Percentiles rank a stretch among this genome's conserved stretches.
phyloP scores from a whole-genome alignment of 2,113 vertebrate species.

The Nibea coibor region DNA sequence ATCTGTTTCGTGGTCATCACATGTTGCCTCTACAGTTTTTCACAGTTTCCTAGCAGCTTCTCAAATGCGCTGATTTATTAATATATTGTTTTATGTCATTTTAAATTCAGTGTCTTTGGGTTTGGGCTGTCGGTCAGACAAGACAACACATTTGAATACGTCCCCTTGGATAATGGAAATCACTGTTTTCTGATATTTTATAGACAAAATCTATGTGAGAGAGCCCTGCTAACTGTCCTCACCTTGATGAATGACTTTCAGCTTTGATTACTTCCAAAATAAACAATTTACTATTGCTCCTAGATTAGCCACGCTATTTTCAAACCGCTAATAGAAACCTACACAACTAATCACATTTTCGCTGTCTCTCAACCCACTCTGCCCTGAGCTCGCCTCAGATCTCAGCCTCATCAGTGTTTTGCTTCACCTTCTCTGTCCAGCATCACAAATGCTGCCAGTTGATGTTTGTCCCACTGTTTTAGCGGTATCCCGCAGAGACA shows the following conservation, averaged over 20 bases:
- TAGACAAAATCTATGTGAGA: background rate
- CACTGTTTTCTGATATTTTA: background rate
- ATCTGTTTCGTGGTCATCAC: background rate
- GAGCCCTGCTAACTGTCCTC: background rate
- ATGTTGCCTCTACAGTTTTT: background rate
- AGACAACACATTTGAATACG: background rate
- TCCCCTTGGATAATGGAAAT: background rate
- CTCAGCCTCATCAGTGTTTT: slow-evolving; percentile 57
- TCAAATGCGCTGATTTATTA: background rate
- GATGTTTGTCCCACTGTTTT: slow-evolving; percentile 78
- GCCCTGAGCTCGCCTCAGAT: slow-evolving; percentile 52
- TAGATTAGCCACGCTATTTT: background rate
- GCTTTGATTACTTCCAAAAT: background rate
- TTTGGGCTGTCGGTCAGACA: background rate
- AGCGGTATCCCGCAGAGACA: slow-evolving; percentile 74
- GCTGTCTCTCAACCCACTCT: slow-evolving; percentile 38
- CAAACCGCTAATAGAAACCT: background rate
- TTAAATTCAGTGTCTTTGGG: background rate
- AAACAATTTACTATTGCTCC: background rate
- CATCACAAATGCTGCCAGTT: slow-evolving; percentile 77
- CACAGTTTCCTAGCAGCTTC: background rate
- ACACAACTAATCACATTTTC: slow-evolving; percentile 6
- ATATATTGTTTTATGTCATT: background rate
- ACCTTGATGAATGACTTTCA: background rate
- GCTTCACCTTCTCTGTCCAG: slow-evolving; percentile 74